Base-by-base conservation (phyloP, 2,888 invertebrate species). In the Diabrotica balteata region DNA sequence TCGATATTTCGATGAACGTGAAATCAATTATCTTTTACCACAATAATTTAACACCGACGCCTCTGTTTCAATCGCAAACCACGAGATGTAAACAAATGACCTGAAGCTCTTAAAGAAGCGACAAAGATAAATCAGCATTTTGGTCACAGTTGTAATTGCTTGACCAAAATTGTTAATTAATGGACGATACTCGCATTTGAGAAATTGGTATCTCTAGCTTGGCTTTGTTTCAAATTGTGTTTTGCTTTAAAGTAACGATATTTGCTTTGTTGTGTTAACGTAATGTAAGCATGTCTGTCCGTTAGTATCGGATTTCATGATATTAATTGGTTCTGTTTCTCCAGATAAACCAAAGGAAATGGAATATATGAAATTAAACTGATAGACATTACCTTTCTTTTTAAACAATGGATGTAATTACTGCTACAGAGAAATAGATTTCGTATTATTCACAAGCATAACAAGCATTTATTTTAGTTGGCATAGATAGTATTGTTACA, bases 131-230 rank as follows among this genome's bases (percentile, higher is more conserved):
- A 59, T 47, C n/a, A 49, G 47, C 11, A 17, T 47, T 59, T 42
- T 10, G 59, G 42, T 6, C 53, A 10, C 51, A 52, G 10, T 60
- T 60, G 17, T 60, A 60, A 60, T 60, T 51, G 60, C 42, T 49
- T 50, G 43, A 52, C 60, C 51, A 44, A 17, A 60, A 44, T 60
- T 32, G 49, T 17, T 60, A 60, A 60, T 60, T 60, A 60, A 60
- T 60, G 60, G 51, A 32, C 51, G 44, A 51, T 32, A 32, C 32
- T 32, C 32, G 32, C 32, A 32, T 60, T 49, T 60, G 60, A 60
- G 49, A 60, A 60, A 60, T 60, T 60, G 49, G 42, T 60, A 60
- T 60, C 60, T 60, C 53, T 53, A 9, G 7, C 53, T 53, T 32
- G 42, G 53, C 53, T 53, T 53, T 53, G 1, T 32, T 32, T 32